phyloP scores from a whole-genome alignment of 2,797 vertebrate genomes.

The Myotis pilosus region DNA sequence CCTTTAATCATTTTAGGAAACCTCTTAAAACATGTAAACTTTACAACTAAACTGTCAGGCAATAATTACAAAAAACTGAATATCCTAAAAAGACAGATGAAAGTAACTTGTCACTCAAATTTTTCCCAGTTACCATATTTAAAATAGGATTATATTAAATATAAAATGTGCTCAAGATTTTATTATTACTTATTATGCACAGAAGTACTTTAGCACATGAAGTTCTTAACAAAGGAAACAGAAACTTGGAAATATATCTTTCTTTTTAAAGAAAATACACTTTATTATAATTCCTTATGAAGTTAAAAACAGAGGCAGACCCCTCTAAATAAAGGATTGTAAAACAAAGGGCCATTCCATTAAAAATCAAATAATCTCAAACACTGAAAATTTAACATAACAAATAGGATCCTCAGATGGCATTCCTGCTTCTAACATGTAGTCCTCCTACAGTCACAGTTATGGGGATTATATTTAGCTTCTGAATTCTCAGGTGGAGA shows the following conservation, averaged over 20 bases:
- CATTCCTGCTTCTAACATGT: not conserved
- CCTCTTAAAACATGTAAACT: constrained; percentile 42
- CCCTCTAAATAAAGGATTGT: not conserved
- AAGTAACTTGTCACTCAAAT: constrained; percentile 1
- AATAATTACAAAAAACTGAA: constrained; percentile 36
- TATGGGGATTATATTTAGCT: not conserved
- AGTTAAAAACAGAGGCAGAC: not conserved
- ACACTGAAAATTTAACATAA: not conserved
- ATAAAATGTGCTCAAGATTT: constrained; percentile 18
- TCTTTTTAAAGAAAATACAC: not conserved
- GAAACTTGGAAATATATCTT: not conserved
- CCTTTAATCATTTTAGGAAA: constrained; percentile 42
- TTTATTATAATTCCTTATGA: constrained; percentile 32
- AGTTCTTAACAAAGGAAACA: not conserved
- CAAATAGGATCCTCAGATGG: not conserved
- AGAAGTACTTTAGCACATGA: not conserved
- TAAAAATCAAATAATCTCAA: not conserved
- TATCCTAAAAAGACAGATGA: constrained; percentile 32
- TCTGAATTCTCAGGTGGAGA: not conserved
- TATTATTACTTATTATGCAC: constrained; percentile 7
- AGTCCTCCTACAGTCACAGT: not conserved
- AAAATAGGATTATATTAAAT: constrained; percentile 29
- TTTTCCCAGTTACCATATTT: constrained; percentile 20
- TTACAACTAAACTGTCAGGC: not conserved
- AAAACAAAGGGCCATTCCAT: not conserved